Percentiles rank a stretch among this genome's conserved stretches.
Conservation (phyloP, 2,113 vertebrate genomes). For the Pseudopodoces humilis region DNA sequence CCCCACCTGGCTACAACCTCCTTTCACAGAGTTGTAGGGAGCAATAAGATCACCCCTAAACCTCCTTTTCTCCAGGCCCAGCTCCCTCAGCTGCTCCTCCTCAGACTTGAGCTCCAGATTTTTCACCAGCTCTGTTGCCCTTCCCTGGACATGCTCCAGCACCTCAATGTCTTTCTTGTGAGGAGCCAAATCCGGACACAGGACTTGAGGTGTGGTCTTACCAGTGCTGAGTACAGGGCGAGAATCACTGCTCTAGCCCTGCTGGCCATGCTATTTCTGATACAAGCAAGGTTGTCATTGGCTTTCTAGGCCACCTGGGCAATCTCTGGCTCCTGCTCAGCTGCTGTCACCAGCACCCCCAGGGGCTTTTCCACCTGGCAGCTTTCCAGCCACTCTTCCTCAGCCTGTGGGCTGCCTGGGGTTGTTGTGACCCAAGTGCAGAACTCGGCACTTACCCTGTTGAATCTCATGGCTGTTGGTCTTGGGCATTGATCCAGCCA, state of each 20-base stretch:
- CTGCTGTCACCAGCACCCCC: background rate
- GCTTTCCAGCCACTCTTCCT: background rate
- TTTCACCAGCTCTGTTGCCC: background rate
- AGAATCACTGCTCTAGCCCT: background rate
- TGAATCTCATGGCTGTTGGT: background rate
- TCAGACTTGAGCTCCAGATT: background rate
- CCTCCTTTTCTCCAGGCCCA: background rate
- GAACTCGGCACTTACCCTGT: background rate
- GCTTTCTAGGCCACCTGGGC: background rate
- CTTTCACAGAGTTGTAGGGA: background rate
- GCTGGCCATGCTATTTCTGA: background rate
- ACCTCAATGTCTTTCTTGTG: background rate
- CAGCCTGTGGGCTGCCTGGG: no score
- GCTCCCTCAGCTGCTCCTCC: background rate
- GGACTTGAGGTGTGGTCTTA: background rate
- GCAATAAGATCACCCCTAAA: background rate
- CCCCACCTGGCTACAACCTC: no score
- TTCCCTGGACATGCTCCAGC: background rate
- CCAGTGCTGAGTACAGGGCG: accelerated
- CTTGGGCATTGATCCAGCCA: background rate
- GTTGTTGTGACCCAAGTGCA: background rate
- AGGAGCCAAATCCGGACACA: background rate
- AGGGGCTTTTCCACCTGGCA: background rate
- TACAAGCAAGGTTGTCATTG: background rate
- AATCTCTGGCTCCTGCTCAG: background rate